phyloP scores from a whole-genome alignment of 2,113 vertebrate species.

The Tursiops truncatus region DNA sequence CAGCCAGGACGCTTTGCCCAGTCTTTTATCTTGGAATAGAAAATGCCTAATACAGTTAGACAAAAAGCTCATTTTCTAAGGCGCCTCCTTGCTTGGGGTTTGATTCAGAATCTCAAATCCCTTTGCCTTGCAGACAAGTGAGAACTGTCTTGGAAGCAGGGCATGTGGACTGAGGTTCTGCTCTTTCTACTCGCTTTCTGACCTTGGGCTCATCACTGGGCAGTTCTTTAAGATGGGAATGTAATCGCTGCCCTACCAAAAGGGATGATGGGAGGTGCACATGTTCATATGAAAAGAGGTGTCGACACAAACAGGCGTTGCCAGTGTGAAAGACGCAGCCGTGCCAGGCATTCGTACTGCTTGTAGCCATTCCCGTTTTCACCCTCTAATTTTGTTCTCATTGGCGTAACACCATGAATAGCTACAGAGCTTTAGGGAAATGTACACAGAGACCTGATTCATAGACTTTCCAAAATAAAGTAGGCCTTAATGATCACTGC shows the following conservation, averaged over 20 bases:
- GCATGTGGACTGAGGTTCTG: neutral
- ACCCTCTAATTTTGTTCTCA: neutral
- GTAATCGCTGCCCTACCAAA: fast-evolving
- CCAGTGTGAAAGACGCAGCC: neutral
- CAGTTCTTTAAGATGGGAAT: neutral
- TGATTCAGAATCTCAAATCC: conserved; percentile 3
- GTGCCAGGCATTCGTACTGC: neutral
- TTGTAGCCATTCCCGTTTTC: neutral
- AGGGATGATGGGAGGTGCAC: neutral
- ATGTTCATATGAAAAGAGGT: neutral
- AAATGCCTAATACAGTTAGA: conserved; percentile 25
- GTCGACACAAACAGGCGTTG: neutral
- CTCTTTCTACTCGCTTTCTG: neutral
- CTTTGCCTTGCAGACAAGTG: neutral
- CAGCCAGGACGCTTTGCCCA: conserved; percentile 11
- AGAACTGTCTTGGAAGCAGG: neutral
- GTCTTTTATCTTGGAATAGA: conserved; percentile 51
- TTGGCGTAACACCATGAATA: neutral
- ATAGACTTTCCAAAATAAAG: neutral
- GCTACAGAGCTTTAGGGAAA: neutral
- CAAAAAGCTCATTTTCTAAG: conserved; percentile 47
- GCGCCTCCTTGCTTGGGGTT: neutral
- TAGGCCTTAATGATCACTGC: neutral
- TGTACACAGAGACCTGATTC: neutral
- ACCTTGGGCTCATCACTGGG: neutral